Base-by-base conservation (phyloP, 2,113 vertebrate species). In the Hippocampus zosterae region DNA sequence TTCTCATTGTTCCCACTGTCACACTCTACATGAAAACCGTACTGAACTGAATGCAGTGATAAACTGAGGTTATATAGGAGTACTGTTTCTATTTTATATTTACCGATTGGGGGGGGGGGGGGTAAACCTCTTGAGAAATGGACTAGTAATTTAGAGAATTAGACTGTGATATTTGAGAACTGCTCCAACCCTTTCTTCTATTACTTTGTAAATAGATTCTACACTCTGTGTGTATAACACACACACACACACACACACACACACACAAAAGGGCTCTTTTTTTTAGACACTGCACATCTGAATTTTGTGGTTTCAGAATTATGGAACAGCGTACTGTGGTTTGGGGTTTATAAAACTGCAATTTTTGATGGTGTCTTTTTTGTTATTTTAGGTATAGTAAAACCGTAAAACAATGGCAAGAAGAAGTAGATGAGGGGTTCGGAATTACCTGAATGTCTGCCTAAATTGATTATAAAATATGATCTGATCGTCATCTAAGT, bases 131-230 rank as follows among this genome's bases (percentile, higher is more conserved):
- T 3, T 59, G 61, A 33, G 64, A 79, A 53, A 69, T 72, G 40
- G 62, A 77, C 67, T 40, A 18, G 41, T 67, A 60, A 57, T 40
- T 69, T 37, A 37, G 33, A 37, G 33, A 37, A 37, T 37, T 37
- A 69, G 56, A 75, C 62, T 69, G 69, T 69, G 48, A 75, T 33
- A 4, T 55, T 65, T 25, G 41, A 46, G 48, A 74, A 70, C 27
- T 55, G 1, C 18, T 70, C 57, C 69, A 63, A 12, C 16, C 8
- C 53, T 37, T 75, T 69, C 37, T 81, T 44, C 52, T 76, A 64
- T 25, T 44, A 79, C 73, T 77, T 37, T 91, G 90, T 92, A 92
- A 91, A 92, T 92, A 92, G 88, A 89, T 18, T 65, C 66, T 84
- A 60, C 80, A 81, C 81, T 81, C 42, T 13, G 1, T 41, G 40